Evolutionary conservation across 2,888 invertebrate genomes (phyloP), one percentile per base, ranked within the genome.

Genomic region (Phragmatobia fuliginosa): DNA sequence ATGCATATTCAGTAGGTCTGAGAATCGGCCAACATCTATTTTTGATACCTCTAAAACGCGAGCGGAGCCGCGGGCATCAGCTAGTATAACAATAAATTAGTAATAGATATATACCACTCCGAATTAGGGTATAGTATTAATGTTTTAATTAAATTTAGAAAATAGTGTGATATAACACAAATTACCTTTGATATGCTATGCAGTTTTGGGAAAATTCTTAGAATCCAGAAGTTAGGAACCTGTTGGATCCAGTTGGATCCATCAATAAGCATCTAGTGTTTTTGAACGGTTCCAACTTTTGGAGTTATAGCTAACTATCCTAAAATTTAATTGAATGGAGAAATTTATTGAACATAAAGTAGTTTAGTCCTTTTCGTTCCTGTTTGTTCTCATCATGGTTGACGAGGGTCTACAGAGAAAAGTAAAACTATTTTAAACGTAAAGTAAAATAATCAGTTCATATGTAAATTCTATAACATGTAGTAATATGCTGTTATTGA

Each of bases 341-440:
- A 14, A 49, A 52, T 56, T 56, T 28, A 25, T 56, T 28, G 6
- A 16, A 56, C 16, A 56, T 7, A 56, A 14, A 28, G 56, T 56
- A 56, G 28, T 56, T 28, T 56, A 28, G 28, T 28, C 56, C 5
- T 56, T 5, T 52, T 52, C 25, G 11, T 5, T 14, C 25, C 14
- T 25, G 14, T 52, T 52, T 18, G 2, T 49, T n/a, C 10, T 49
- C 10, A n/a, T 49, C 45, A 49, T n/a, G 3, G n/a, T 49, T 25
- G 52, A 52, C 52, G 7, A 25, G 25, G 52, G 25, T 52, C 25
- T 52, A 49, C 7, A 52, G 52, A 58, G 8, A 59, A 31, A 41
- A 66, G 32, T 59, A 32, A 62, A 56, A 52, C 56, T 62, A 56
- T 62, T 49, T n/a, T 2, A 28, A 67, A 56, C 1, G 28, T 28